A percentile compares a stretch with the other conserved stretches of the same genome.
Conservation (phyloP, 2,797 vertebrate species). For the Scleropages formosus region DNA sequence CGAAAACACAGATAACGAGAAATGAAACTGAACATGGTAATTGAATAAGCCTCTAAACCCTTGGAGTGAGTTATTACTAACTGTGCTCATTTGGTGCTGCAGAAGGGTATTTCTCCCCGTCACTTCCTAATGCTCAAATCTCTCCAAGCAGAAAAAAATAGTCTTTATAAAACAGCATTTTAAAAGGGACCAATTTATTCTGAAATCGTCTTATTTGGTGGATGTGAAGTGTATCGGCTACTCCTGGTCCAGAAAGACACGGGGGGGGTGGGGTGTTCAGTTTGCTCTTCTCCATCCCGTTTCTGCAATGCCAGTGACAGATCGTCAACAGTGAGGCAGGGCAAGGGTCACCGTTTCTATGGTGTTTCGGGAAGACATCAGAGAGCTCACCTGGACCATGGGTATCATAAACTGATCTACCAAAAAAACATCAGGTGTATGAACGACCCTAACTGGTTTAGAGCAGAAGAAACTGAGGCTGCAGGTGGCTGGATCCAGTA, state of each 20-base stretch:
- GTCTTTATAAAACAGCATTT: slow-evolving; percentile 26
- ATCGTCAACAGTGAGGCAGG: neutral
- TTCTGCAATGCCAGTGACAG: neutral
- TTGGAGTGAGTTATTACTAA: slow-evolving; percentile 22
- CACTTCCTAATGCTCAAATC: slow-evolving; percentile 24
- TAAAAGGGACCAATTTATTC: slow-evolving; percentile 24
- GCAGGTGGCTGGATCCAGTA: too few species aligned
- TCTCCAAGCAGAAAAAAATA: slow-evolving; percentile 25
- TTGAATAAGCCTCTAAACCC: slow-evolving; percentile 17
- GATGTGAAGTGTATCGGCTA: neutral
- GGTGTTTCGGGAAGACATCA: too few species aligned
- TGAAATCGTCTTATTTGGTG: slow-evolving; percentile 24
- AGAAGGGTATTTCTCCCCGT: slow-evolving; percentile 22
- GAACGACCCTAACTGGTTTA: too few species aligned
- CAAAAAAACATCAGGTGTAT: too few species aligned
- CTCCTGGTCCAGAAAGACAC: neutral
- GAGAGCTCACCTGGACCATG: neutral
- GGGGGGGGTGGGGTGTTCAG: neutral
- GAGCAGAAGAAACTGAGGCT: too few species aligned
- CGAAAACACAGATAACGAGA: slow-evolving; percentile 20
- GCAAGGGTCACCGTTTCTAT: neutral
- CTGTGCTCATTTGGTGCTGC: slow-evolving; percentile 7
- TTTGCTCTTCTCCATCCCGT: neutral
- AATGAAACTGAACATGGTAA: slow-evolving; percentile 23
- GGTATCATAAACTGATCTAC: too few species aligned